Evolutionary conservation across 2,888 invertebrate genomes (phyloP), one percentile per base, ranked within the genome.

Genomic region (Odontomyia ornata): DNA sequence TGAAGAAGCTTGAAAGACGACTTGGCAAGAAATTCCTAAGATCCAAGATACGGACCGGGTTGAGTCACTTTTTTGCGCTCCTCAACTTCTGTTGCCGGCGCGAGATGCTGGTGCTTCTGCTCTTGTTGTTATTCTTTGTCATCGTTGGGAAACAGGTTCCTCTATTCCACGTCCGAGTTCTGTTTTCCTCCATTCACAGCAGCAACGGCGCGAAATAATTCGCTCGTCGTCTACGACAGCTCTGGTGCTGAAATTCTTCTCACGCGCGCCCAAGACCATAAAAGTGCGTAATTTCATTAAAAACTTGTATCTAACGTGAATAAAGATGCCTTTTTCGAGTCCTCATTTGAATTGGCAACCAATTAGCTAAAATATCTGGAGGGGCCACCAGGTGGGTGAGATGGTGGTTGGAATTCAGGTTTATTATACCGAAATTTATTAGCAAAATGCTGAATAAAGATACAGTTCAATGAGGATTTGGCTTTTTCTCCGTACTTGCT

Each of bases 11-110:
- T 18, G 52, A 21, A 25, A 4, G 25, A 60, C 60, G 11, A 23
- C 15, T 60, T 25, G 21, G 60, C 60, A 30, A 60, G n/a, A 64
- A 64, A 64, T 64, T 64, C 64, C 64, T n/a, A 64, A 25, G 64
- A 64, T 64, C 28, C 36, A n/a, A 30, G 18, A 23, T 1, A 18
- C 25, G 25, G 13, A 15, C 30, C 15, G n/a, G 64, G 23, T n/a
- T 64, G 64, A 64, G 30, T 64, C 64, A 64, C 30, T 64, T 64
- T 60, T 64, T 64, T 60, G 25, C 60, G 60, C 23, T 18, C 36
- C 9, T 36, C 36, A 36, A 9, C 36, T 36, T 36, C 36, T 36
- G 36, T 3, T 36, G 9, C 36, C 36, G 36, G 36, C 9, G 52
- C 18, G 15, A 52, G 52, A 52, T 52, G 52, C 18, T 52, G 15